Base-by-base conservation (phyloP, 2,797 vertebrate genomes). In the Chanos chanos region DNA sequence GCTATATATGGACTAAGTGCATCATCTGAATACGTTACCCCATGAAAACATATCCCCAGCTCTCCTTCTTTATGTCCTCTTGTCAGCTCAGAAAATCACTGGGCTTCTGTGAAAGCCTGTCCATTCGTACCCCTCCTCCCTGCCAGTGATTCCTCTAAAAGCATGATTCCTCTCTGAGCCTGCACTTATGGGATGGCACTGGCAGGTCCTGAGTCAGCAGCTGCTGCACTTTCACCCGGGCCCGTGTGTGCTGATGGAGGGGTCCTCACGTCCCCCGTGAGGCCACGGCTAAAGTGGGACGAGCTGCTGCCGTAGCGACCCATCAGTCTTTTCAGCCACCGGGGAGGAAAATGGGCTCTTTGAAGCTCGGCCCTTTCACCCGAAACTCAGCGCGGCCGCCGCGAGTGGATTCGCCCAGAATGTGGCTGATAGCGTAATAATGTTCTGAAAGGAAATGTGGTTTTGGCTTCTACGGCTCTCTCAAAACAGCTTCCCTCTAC, bases 211-310 rank as follows among this genome's bases (percentile, higher is more conserved):
- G 52, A 65, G 25, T 73, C 62, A 68, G 66, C 50, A 60, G 34
- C 48, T 22, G 13, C 33, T 56, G 61, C 51, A 41, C 52, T 68
- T 24, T 65, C 54, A 49, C 45, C 41, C 44, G 50, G 28, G 22
- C 53, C 51, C 65, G 55, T 58, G 39, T 59, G 63, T 59, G 54
- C 60, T 59, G 70, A 63, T 59, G 59, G 45, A 40, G 52, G 57
- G 10, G 51, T 25, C 55, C 34, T 54, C 52, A 54, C 53, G 57
- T 57, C 63, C 34, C 62, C 33, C 41, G 19, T 4, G 25, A 43
- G 40, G 4, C 18, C 4, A 19, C 5, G 9, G 40, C 40, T 43
- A 43, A 43, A 22, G 5, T 43, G 19, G 18, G 12, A 9, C 12
- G 12, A 7, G 37, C 21, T 56, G 15, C 5, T 9, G 37, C 22